Evolutionary conservation across 2,113 vertebrate genomes (phyloP).

Genomic region (Actinemys pallida): DNA sequence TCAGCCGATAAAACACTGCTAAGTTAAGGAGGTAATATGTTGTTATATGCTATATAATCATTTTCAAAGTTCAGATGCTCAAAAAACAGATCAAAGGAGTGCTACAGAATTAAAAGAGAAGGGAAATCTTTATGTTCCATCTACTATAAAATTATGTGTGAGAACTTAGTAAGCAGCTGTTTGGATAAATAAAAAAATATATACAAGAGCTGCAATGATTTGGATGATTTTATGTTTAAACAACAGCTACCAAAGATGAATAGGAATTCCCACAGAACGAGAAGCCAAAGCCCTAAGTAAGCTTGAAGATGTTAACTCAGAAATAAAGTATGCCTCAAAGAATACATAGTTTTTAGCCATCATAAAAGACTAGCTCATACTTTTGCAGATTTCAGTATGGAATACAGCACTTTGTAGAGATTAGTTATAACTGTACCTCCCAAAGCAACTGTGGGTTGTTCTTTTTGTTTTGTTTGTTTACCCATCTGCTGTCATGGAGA

Average conservation of each 20-base stretch:
- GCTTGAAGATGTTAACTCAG: neutral
- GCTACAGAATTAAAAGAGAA: neutral
- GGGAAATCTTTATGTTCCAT: neutral
- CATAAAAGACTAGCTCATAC: neutral
- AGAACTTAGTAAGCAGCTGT: neutral
- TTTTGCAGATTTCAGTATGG: neutral
- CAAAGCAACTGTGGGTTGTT: neutral
- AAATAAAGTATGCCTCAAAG: neutral
- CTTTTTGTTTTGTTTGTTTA: neutral
- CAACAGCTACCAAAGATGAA: neutral
- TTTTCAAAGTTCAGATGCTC: neutral
- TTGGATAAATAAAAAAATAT: conserved; percentile 7
- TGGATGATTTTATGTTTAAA: neutral
- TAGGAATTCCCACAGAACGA: neutral
- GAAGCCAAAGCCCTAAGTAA: neutral
- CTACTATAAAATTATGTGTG: neutral
- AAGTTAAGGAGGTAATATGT: neutral
- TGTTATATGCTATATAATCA: neutral
- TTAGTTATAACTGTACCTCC: neutral
- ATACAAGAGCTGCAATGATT: neutral
- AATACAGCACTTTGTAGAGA: neutral
- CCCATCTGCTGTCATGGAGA: neutral
- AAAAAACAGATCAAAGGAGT: neutral
- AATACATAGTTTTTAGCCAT: neutral
- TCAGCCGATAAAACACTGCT: neutral